A percentile compares a stretch with the other conserved stretches of the same genome.
These are phyloP conservation scores for Phalacrocorax aristotelis DNA, from an alignment of 2,113 vertebrate genomes.

Conservation along the genomic window DNA sequence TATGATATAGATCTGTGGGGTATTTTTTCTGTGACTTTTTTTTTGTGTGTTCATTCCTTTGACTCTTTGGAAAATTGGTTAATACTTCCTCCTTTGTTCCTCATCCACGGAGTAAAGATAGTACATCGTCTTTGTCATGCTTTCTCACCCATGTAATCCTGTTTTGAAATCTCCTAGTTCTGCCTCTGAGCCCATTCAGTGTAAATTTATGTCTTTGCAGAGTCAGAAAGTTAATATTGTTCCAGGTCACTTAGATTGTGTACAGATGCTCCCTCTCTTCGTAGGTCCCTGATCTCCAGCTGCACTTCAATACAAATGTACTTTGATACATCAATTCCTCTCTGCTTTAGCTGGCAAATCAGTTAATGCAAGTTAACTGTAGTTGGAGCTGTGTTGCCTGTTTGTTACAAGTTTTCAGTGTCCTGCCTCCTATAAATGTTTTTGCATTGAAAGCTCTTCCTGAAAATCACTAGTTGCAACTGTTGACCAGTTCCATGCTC, in stretches of 20 bases:
- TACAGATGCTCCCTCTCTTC: neutral
- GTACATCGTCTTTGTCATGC: neutral
- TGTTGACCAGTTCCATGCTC: neutral
- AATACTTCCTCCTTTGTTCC: neutral
- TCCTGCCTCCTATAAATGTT: neutral
- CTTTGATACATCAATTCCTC: neutral
- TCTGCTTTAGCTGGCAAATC: neutral
- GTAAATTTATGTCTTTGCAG: neutral
- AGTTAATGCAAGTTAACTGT: neutral
- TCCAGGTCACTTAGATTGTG: neutral
- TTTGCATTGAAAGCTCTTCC: neutral
- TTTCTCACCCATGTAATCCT: neutral
- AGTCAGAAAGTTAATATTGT: neutral
- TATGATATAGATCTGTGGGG: neutral
- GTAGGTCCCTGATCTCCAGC: neutral
- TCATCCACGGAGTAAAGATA: neutral
- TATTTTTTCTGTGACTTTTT: neutral
- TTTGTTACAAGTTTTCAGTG: neutral
- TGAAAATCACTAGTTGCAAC: neutral
- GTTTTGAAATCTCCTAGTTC: neutral
- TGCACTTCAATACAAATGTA: fast-evolving
- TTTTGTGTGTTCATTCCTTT: neutral
- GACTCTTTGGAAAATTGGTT: neutral
- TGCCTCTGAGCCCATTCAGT: neutral
- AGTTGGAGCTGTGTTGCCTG: neutral